Conservation (phyloP, 2,797 vertebrate species). For the Protonibea diacanthus region DNA sequence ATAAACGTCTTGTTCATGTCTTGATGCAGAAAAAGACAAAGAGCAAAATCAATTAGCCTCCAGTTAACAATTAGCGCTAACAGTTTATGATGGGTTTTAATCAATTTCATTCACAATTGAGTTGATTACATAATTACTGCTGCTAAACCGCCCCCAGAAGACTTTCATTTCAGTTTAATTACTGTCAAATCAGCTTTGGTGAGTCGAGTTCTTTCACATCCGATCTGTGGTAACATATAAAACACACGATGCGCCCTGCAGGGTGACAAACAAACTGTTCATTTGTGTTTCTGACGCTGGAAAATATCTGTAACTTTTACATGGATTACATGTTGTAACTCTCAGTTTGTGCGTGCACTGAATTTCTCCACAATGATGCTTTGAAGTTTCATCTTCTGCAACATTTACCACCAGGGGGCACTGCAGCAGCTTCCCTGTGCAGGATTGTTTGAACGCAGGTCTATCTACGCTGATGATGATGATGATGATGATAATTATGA, state of each 20-base stretch:
- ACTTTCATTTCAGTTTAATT: not conserved
- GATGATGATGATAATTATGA: no score
- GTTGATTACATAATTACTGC: not conserved
- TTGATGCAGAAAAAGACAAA: not conserved
- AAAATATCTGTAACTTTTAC: no score
- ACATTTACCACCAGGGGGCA: slow-evolving; percentile 33
- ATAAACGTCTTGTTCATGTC: not conserved
- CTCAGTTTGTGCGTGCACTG: not conserved
- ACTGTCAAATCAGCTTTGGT: not conserved
- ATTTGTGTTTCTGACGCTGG: no score
- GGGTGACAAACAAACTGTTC: no score
- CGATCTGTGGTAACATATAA: not conserved
- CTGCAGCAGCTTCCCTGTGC: slow-evolving; percentile 16
- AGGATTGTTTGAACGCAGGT: not conserved
- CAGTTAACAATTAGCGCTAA: not conserved
- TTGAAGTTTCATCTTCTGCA: not conserved
- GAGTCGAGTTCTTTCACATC: not conserved
- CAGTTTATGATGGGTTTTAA: not conserved
- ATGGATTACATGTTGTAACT: no score
- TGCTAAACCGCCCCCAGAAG: not conserved
- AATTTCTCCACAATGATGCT: not conserved
- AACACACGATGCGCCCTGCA: no score
- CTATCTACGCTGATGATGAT: not conserved
- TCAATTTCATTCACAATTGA: not conserved
- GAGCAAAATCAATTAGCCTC: not conserved